A percentile compares a stretch with the other conserved stretches of the same genome.
phyloP scores from a whole-genome alignment of 1,140 invertebrate species.

The Drosophila lacertosa region DNA sequence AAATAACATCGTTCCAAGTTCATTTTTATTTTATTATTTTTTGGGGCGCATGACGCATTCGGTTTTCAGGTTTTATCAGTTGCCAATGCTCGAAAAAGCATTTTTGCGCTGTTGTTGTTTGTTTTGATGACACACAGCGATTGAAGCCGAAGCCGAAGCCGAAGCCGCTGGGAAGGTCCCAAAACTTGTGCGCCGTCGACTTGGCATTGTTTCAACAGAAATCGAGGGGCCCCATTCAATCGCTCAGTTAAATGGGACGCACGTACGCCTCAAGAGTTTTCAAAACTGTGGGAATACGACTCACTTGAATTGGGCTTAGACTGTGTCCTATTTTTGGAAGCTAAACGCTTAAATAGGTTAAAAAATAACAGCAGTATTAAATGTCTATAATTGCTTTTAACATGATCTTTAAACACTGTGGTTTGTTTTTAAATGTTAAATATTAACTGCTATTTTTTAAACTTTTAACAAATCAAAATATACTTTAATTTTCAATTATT shows the following conservation, averaged over 20 bases:
- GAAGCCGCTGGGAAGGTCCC: conserved; percentile 64
- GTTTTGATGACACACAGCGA: conserved; percentile 67
- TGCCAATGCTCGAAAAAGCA: conserved; percentile 13
- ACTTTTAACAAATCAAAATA: too few relatives aligned
- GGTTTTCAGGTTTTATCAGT: conserved; percentile 43
- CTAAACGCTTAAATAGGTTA: background rate
- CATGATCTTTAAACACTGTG: too few relatives aligned
- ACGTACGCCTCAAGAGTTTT: conserved; percentile 28
- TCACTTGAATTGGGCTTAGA: background rate
- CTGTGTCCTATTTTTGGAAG: background rate
- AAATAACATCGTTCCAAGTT: conserved; percentile 24
- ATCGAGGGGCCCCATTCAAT: conserved; percentile 56
- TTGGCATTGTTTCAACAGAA: conserved; percentile 72
- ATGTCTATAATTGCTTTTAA: too few relatives aligned
- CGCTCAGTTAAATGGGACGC: conserved; percentile 58
- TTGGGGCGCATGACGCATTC: conserved; percentile 42
- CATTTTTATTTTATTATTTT: conserved; percentile 36
- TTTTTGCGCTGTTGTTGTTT: conserved; percentile 57
- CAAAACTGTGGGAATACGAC: conserved; percentile 29
- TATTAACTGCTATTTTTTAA: too few relatives aligned
- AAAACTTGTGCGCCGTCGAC: conserved; percentile 65
- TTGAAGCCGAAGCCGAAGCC: conserved; percentile 13
- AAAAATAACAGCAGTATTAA: too few relatives aligned
- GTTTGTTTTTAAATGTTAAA: too few relatives aligned
- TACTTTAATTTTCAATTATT: too few relatives aligned